Evolutionary conservation across 2,888 invertebrate species (phyloP), one percentile per base, ranked within the genome.

Genomic region (Trilocha varians): DNA sequence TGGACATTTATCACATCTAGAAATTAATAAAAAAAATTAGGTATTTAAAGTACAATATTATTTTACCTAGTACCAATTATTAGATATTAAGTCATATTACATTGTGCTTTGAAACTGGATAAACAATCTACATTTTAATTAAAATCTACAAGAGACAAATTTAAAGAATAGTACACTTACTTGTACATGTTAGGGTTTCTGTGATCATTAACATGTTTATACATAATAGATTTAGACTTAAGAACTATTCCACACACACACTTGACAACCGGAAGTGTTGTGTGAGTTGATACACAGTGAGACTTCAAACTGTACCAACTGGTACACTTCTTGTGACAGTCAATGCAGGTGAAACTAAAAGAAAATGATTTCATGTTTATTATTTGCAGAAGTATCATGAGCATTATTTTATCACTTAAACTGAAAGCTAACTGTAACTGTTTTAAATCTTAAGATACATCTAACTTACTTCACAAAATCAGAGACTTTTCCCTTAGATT

Each of bases 1-100:
- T n/a, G 84, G 80, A 53, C 87, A 88, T 64, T 84, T 78, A 48
- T 87, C 85, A 62, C 88, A 88, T 32, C 87, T 88, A 25, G 11
- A 25, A n/a, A n/a, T n/a, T n/a, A n/a, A n/a, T n/a, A n/a, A n/a
- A n/a, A n/a, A n/a, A n/a, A n/a, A n/a, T n/a, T n/a, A n/a, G n/a
- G n/a, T n/a, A n/a, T n/a, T n/a, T n/a, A n/a, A n/a, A n/a, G n/a
- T n/a, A n/a, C n/a, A n/a, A n/a, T n/a, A n/a, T n/a, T n/a, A n/a
- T n/a, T n/a, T n/a, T n/a, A n/a, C n/a, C n/a, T n/a, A n/a, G n/a
- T n/a, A n/a, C n/a, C n/a, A n/a, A n/a, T n/a, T n/a, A n/a, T n/a
- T n/a, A n/a, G n/a, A n/a, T n/a, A n/a, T n/a, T n/a, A n/a, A n/a
- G n/a, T n/a, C n/a, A n/a, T n/a, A n/a, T n/a, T n/a, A n/a, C n/a